Conservation (phyloP, 2,113 vertebrate species). For the Sigmodon hispidus region DNA sequence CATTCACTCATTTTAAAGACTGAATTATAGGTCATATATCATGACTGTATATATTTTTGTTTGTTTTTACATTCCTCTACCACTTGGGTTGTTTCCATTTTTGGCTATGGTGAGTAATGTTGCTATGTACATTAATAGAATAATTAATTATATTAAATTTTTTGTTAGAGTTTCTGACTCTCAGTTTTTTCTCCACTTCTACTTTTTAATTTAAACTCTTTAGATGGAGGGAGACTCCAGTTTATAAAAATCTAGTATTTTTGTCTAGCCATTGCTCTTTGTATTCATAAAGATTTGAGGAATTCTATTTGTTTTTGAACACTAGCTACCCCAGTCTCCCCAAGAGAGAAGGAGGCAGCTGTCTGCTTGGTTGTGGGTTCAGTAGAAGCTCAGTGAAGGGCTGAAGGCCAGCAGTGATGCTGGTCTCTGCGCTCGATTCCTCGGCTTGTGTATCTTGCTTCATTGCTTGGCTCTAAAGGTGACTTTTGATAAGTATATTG, state of each 20-base stretch:
- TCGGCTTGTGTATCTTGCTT: not conserved
- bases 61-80: not conserved
- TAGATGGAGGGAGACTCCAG: not conserved
- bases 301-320: not conserved
- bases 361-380: not conserved
- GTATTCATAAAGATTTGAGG: not conserved
- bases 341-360: not conserved
- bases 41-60: not conserved
- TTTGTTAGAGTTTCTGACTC: not conserved
- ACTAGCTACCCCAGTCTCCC: not conserved
- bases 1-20: not conserved
- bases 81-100: not conserved
- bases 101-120: not conserved
- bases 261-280: conserved; percentile 24
- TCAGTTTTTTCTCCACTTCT: not conserved
- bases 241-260: conserved; percentile 45
- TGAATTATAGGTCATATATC: not conserved
- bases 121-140: not conserved
- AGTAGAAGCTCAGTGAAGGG: not conserved
- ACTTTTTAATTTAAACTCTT: conserved; percentile 33
- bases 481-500: not conserved
- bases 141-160: not conserved
- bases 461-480: not conserved
- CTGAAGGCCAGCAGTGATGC: too few relatives aligned
- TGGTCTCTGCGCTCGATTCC: not conserved